Evolutionary conservation across 2,797 vertebrate genomes (phyloP).

Genomic region (Molossus molossus): DNA sequence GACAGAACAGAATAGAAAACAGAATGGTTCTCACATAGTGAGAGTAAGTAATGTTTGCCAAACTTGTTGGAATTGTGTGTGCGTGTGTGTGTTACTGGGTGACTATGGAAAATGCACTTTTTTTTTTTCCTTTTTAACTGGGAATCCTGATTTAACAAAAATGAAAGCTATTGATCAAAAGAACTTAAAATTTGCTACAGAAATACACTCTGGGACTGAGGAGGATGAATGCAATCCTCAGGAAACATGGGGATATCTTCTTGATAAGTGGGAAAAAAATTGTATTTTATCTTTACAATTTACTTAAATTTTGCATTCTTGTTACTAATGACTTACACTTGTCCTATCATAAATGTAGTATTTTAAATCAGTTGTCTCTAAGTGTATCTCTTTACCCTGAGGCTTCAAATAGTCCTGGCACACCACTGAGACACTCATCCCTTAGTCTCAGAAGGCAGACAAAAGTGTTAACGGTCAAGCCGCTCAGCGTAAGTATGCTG

Average conservation of each 20-base stretch:
- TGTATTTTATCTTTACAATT: not conserved
- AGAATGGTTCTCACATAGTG: not conserved
- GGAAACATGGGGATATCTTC: not conserved
- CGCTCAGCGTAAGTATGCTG: not conserved
- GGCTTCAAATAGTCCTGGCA: not conserved
- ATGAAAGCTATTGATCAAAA: not conserved
- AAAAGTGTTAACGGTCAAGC: too few relatives aligned
- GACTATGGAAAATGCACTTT: not conserved
- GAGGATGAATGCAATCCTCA: not conserved
- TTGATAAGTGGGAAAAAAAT: not conserved
- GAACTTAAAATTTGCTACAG: not conserved
- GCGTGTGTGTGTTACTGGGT: not conserved
- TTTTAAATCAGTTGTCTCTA: not conserved
- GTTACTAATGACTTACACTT: not conserved
- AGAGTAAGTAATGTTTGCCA: conserved; percentile 12
- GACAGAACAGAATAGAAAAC: not conserved
- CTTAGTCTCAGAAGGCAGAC: not conserved
- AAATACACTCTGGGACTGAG: not conserved
- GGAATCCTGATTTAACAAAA: conserved; percentile 7
- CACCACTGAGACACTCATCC: not conserved
- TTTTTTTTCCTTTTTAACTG: not conserved
- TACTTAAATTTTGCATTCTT: not conserved
- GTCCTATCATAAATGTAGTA: not conserved
- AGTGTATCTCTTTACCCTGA: not conserved
- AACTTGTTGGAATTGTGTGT: conserved; percentile 19